Base-by-base conservation (phyloP, 2,797 vertebrate species). In the Dallia pectoralis region DNA sequence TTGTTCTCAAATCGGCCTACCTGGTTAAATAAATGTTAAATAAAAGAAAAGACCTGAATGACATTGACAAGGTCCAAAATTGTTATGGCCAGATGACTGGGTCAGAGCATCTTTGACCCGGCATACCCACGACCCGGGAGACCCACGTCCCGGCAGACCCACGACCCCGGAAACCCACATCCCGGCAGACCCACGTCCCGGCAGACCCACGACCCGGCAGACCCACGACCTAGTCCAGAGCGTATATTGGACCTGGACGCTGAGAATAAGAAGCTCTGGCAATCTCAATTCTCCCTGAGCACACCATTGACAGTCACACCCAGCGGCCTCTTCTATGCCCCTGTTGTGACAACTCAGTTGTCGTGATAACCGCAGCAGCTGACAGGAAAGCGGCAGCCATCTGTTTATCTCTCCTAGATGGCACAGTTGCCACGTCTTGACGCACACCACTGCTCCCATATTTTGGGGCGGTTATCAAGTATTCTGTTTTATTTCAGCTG, bases 111-210 rank as follows among this genome's bases (percentile, higher is more conserved):
- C n/a, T n/a, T n/a, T n/a, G n/a, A n/a, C n/a, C n/a, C n/a, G n/a
- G n/a, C n/a, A n/a, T n/a, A n/a, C n/a, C n/a, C n/a, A n/a, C n/a
- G n/a, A n/a, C n/a, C n/a, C n/a, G n/a, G n/a, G n/a, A n/a, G n/a
- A n/a, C n/a, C n/a, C n/a, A n/a, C n/a, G n/a, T n/a, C n/a, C n/a
- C n/a, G n/a, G n/a, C n/a, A n/a, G n/a, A n/a, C n/a, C n/a, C n/a
- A n/a, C n/a, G n/a, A n/a, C n/a, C n/a, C n/a, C n/a, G n/a, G n/a
- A n/a, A n/a, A n/a, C 19, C 22, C 32, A 67, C 76, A 70, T 49
- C 74, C 78, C 77, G 73, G 32, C 72, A 81, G 78, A 83, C 71
- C 56, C 64, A 47, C 64, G 19, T 70, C 56, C 27, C n/a, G n/a
- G n/a, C n/a, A 61, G 69, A 40, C 69, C 72, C 72, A 77, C 49